A percentile compares a stretch with the other conserved stretches of the same genome.
Conservation (phyloP, 2,888 invertebrate species). For the Noctua janthina region DNA sequence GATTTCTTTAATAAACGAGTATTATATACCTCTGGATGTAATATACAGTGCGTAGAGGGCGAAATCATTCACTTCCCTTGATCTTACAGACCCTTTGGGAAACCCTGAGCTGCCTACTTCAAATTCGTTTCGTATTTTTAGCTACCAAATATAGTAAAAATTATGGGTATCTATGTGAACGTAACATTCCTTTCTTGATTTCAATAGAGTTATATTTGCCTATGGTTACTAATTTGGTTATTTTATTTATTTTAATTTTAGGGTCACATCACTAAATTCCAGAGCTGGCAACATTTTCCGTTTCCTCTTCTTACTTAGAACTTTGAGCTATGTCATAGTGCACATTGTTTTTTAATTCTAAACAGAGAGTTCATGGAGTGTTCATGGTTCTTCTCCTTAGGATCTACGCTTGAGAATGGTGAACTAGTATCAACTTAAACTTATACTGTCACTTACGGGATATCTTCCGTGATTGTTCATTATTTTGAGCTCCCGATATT, state of each 20-base stretch:
- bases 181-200: neutral
- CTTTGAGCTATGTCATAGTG: too few relatives aligned
- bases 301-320: too few relatives aligned
- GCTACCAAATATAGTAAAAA: neutral
- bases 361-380: too few relatives aligned
- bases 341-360: too few relatives aligned
- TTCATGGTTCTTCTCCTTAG: too few relatives aligned
- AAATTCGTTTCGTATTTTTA: conserved; percentile 30
- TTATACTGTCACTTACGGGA: too few relatives aligned
- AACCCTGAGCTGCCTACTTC: conserved; percentile 24
- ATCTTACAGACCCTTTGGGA: conserved; percentile 36
- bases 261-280: too few relatives aligned
- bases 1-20: conserved; percentile 45
- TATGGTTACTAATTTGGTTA: too few relatives aligned
- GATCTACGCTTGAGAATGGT: neutral
- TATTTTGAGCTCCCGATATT: too few relatives aligned
- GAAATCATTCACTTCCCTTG: conserved; percentile 55
- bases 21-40: conserved; percentile 27
- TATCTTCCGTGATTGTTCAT: too few relatives aligned
- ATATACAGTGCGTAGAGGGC: conserved; percentile 25
- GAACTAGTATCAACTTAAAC: neutral
- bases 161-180: neutral
- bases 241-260: too few relatives aligned
- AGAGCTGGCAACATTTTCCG: too few relatives aligned
- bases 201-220: neutral